Evolutionary conservation across 2,797 vertebrate species (phyloP), one percentile per base, ranked within the genome.

Genomic region (Danio albolineatus): DNA sequence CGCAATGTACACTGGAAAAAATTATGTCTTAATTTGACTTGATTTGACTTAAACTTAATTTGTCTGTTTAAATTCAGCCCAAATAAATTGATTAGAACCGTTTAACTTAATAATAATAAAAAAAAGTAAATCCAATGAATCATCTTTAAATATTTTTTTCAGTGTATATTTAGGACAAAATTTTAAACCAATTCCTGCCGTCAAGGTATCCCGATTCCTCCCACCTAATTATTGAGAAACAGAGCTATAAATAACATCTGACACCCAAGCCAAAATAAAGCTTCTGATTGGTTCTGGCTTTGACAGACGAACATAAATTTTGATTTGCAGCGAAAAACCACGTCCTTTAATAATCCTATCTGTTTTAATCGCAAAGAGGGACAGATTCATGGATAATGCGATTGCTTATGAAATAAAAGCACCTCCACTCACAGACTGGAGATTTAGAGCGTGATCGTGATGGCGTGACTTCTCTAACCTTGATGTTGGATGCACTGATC

Each of bases 391-490:
- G 73, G 46, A 74, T 73, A 75, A 75, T 49, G 36, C 46, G 38
- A 79, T 73, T 73, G 51, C 21, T 76, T 73, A 77, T 56, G 60
- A 74, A 65, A 69, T 38, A 78, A 78, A 79, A 79, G 48, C 59
- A 67, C 43, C 56, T 78, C 44, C 36, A n/a, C 44, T 46, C 21
- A 7, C 4, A 13, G 13, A 49, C 13, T 7, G 28, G 19, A 83
- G 72, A 80, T 75, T 80, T 80, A 78, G 59, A 66, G 62, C 69
- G 0, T 19, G 39, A 71, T 36, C 21, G 12, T 81, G 75, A 78
- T 61, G 57, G 78, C 39, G 16, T 76, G 77, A 85, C 80, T 79
- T 57, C 48, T 79, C 60, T 86, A 81, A 86, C 82, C 82, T 86
- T 86, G 82, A 62, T 61, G 76, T 75, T 72, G 77, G 76, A 84